Base-by-base conservation (phyloP, 2,888 invertebrate genomes). In the Phrixothrix hirtus region DNA sequence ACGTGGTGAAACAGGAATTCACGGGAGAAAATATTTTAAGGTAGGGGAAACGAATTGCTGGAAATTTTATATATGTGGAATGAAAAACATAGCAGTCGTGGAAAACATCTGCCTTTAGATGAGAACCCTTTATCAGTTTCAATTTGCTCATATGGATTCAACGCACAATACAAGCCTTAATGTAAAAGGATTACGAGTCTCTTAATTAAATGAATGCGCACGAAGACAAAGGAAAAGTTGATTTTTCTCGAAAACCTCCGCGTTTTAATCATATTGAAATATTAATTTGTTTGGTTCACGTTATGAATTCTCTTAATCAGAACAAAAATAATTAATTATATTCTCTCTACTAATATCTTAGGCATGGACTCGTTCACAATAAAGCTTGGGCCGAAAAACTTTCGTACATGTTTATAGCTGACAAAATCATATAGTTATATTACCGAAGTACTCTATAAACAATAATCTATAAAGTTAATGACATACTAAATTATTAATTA, bases 11-110 rank as follows among this genome's bases (percentile, higher is more conserved):
- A 55, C 53, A 57, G 55, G 57, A 57, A 57, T 55, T 57, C 57
- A 48, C 54, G 55, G 47, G 51, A 57, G 55, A 50, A 52, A 60
- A 58, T 55, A 58, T 59, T 57, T 57, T 31, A 38, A 53, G 56
- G 51, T 43, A 38, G 49, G 48, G 54, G 46, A 39, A 49, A 41
- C 48, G 57, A 36, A 42, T 46, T 39, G 58, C 29, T 55, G 42
- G 41, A 49, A 55, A 57, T 53, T 49, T 57, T 57, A 51, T 57
- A 53, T 49, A 48, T 21, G 7, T 48, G 41, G 44, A 55, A 56
- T 46, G 45, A 48, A 55, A 48, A 54, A 54, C 54, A 48, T 21
- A 53, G 38, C 39, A 31, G 43, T 48, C 53, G 32, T 15, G 32
- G 29, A 41, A 46, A 53, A 54, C 49, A 54, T 48, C 44, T 48